Conservation (phyloP, 2,888 invertebrate species). For the Incurvaria masculella region DNA sequence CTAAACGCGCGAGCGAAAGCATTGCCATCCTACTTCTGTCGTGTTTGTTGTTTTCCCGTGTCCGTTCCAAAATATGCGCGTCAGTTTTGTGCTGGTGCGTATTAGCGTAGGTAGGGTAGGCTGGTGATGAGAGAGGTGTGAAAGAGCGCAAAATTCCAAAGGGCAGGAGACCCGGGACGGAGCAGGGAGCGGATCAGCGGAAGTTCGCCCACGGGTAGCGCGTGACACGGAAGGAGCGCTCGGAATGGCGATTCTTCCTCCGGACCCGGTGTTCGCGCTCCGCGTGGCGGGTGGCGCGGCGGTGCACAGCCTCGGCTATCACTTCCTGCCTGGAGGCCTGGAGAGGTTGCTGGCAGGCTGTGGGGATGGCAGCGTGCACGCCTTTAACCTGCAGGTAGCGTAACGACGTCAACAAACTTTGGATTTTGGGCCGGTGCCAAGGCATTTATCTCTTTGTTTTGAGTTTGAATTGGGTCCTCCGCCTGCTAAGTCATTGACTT, state of each 20-base stretch:
- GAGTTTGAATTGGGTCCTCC: too few species aligned
- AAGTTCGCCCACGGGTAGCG: neutral
- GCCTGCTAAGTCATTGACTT: too few species aligned
- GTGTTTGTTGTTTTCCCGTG: too few species aligned
- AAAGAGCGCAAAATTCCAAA: neutral
- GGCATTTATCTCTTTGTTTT: too few species aligned
- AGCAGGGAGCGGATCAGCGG: neutral
- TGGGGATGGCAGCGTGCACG: conserved; percentile 68
- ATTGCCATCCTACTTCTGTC: too few species aligned
- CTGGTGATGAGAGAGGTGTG: neutral
- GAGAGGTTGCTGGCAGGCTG: conserved; percentile 70
- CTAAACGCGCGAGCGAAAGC: too few species aligned
- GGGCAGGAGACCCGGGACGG: neutral
- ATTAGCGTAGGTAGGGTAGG: neutral
- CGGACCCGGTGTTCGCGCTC: conserved; percentile 73
- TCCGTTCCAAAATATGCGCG: too few species aligned
- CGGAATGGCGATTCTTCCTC: conserved; percentile 68
- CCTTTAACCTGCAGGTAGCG: conserved; percentile 81
- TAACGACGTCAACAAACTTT: too few species aligned
- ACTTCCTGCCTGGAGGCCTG: conserved; percentile 55
- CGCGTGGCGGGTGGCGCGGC: conserved; percentile 67
- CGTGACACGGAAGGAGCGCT: neutral
- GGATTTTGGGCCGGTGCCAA: too few species aligned
- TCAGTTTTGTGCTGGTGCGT: neutral
- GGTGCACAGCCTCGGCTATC: conserved; percentile 70